Base-by-base conservation (phyloP, 2,113 vertebrate species). In the Halichoerus grypus region DNA sequence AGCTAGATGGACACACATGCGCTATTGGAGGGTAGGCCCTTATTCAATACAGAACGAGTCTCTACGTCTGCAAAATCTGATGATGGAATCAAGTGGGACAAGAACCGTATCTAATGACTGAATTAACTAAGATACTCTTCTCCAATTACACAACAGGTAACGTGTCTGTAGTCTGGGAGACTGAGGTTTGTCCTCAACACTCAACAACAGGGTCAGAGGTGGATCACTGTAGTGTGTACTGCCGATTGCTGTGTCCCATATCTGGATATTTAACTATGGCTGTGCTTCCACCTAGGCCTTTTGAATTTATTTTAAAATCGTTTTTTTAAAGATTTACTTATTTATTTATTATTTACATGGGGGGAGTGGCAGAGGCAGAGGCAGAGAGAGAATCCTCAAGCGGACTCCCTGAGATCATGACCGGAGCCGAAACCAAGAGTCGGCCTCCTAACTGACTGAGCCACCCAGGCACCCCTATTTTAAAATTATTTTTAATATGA, bases 171-270 rank as follows among this genome's bases (percentile, higher is more conserved):
- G 74, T 51, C 18, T 51, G 46, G 24, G n/a, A 59, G 4, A 74
- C 0, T 36, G 19, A 74, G 2, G 3, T 76, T 51, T 57, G 14
- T 42, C 11, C n/a, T 36, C 22, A 18, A 51, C 15, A 2, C 7
- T 53, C 15, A 36, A 2, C 15, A 83, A 4, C 7, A 69, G 49
- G 49, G 3, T 19, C 31, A 61, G 15, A 91, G 21, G 3, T 46
- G 2, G 24, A 26, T 42, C 10, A 36, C 1, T 36, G 2, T 11
- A 26, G 31, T 14, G 11, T 1, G 4, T 1, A 11, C 4, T 82
- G 11, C 24, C 67, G 9, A 28, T 39, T 33, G 4, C 2, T 31
- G 4, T 63, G 5, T 24, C 7, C 1, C 0, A 0, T 12, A 67
- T 46, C 15, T 94, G 15, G 21, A 31, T 61, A 21, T 59, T 59